Evolutionary conservation across 2,797 vertebrate species (phyloP).

Genomic region (Clarias platycephalus): DNA sequence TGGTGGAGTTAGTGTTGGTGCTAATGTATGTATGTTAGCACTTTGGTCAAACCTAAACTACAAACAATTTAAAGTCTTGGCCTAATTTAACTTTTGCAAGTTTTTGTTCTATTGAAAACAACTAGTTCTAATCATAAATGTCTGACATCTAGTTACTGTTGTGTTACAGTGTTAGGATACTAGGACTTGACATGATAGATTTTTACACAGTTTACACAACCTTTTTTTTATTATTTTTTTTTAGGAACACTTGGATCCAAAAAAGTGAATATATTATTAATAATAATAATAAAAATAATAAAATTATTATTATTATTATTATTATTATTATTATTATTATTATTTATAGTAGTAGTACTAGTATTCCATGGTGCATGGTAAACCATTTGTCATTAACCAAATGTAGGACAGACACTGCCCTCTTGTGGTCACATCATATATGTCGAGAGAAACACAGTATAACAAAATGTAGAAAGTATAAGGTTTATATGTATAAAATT

Average conservation of each 20-base stretch:
- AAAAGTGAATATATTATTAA: no score
- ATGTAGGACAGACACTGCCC: background rate
- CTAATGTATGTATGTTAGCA: background rate
- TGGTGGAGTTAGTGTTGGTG: background rate
- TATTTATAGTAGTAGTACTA: no score
- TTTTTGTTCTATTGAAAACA: background rate
- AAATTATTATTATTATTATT: no score
- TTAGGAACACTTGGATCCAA: no score
- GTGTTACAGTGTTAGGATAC: background rate
- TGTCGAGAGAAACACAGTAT: background rate
- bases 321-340: no score
- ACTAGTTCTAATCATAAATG: background rate
- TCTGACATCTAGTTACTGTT: background rate
- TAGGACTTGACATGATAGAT: no score
- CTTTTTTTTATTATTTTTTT: no score
- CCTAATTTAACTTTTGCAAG: background rate
- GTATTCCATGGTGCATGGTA: no score
- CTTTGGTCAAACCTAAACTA: background rate
- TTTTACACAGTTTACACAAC: no score
- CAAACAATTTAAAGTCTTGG: background rate
- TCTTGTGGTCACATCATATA: slow-evolving; percentile 12
- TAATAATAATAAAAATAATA: no score
- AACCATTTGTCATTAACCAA: background rate
- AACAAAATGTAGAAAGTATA: background rate
- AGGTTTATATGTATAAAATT: background rate